phyloP scores from a whole-genome alignment of 1,140 invertebrate species.

The Paraescarpia echinospica region DNA sequence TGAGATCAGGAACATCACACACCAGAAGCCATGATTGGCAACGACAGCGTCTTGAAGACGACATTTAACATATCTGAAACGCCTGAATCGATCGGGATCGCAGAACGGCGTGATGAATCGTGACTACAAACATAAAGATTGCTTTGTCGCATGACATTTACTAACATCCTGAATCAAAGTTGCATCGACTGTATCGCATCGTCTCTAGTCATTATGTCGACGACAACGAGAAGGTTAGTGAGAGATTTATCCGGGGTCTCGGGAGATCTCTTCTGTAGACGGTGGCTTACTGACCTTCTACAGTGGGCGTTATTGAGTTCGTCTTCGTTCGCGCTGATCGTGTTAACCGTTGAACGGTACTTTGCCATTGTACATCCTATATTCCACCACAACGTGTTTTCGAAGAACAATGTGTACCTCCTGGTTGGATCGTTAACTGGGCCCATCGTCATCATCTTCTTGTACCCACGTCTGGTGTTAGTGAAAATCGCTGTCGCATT shows the following conservation, averaged over 20 bases:
- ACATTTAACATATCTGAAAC: too few species aligned
- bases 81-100: too few species aligned
- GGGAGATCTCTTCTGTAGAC: conserved; percentile 14
- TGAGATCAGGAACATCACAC: too few species aligned
- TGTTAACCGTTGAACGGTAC: conserved; percentile 27
- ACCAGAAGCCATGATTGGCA: too few species aligned
- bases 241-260: neutral
- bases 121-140: too few species aligned
- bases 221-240: conserved; percentile 19
- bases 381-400: conserved; percentile 24
- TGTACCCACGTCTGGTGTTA: conserved; percentile 16
- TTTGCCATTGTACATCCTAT: conserved; percentile 30
- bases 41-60: too few species aligned
- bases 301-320: conserved; percentile 20
- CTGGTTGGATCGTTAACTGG: conserved; percentile 9
- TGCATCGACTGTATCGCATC: conserved; percentile 18
- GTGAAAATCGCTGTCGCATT: neutral
- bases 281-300: conserved; percentile 23
- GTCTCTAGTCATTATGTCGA: conserved; percentile 22
- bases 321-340: conserved; percentile 19
- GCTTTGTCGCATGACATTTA: conserved; percentile 14
- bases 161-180: conserved; percentile 24
- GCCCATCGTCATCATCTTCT: neutral
- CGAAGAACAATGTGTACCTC: neutral
- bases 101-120: too few species aligned